Conservation (phyloP, 30 jellyfish, hydroid and myxozoan genomes). For the Thelohanellus kitauei region DNA sequence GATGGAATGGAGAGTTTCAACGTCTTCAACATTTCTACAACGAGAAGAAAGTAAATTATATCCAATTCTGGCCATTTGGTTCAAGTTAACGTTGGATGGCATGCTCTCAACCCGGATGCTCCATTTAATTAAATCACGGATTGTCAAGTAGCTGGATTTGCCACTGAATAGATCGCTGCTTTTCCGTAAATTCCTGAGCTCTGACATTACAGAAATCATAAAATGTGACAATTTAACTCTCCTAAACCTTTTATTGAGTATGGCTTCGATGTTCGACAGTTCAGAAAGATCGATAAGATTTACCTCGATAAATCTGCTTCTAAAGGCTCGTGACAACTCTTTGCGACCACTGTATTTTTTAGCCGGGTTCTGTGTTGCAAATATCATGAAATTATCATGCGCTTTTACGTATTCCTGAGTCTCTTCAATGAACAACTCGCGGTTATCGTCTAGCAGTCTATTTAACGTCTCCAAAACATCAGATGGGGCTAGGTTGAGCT, state of each 20-base stretch:
- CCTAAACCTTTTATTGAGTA: too few relatives aligned
- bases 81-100: too few relatives aligned
- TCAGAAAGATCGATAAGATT: constrained; percentile 67
- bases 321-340: constrained; percentile 69
- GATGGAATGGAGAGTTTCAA: too few relatives aligned
- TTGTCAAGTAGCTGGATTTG: constrained; percentile 54
- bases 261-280: too few relatives aligned
- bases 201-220: too few relatives aligned
- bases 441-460: constrained; percentile 61
- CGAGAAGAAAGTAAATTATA: too few relatives aligned
- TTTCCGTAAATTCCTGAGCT: too few relatives aligned
- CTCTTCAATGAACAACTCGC: constrained; percentile 70
- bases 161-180: too few relatives aligned
- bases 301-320: constrained; percentile 71
- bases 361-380: constrained; percentile 94
- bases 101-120: too few relatives aligned
- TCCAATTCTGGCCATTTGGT: too few relatives aligned
- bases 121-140: constrained; percentile 71
- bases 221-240: too few relatives aligned
- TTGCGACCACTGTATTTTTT: constrained; percentile 80
- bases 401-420: constrained; percentile 83
- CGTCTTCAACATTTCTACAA: too few relatives aligned
- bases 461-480: constrained; percentile 78
- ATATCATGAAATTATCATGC: constrained; percentile 32
- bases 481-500: constrained; percentile 81